Percentiles rank a stretch among this genome's conserved stretches.
Evolutionary conservation across 2,113 vertebrate genomes (phyloP).

Genomic region (Mesoclemmys tuberculata): DNA sequence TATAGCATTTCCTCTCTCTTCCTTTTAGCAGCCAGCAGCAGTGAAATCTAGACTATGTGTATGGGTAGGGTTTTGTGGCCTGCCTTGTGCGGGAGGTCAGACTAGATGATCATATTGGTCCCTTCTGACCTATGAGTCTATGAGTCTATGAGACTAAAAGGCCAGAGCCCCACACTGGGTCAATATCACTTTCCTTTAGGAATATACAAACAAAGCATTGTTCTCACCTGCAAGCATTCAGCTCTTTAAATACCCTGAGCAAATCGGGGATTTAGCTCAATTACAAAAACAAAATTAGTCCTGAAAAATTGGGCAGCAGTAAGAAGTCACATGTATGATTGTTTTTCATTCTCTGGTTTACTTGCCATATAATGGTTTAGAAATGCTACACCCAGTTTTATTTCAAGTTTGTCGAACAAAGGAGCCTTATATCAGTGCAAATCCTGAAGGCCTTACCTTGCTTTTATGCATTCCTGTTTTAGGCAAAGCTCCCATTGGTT

Average conservation of each 20-base stretch:
- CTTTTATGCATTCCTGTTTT: background rate
- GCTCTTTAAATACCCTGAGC: background rate
- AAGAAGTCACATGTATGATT: background rate
- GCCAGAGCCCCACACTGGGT: fast-evolving
- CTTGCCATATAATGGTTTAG: background rate
- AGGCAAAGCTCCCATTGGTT: background rate
- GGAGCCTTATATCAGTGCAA: background rate
- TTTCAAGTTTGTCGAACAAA: background rate
- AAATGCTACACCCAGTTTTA: background rate
- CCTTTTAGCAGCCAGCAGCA: background rate
- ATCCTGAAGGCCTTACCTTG: background rate
- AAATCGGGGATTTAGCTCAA: background rate
- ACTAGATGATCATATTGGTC: no score
- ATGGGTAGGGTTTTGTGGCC: no score
- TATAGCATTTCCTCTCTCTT: background rate
- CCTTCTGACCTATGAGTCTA: no score
- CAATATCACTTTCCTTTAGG: background rate
- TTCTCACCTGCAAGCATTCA: background rate
- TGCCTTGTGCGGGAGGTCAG: no score
- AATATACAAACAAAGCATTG: background rate
- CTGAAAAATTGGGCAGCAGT: background rate
- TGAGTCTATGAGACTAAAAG: no score
- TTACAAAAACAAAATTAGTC: background rate
- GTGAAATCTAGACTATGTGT: background rate
- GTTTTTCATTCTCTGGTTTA: background rate